Evolutionary conservation across 2,888 invertebrate genomes (phyloP).

Genomic region (Cataglyphis albicans): DNA sequence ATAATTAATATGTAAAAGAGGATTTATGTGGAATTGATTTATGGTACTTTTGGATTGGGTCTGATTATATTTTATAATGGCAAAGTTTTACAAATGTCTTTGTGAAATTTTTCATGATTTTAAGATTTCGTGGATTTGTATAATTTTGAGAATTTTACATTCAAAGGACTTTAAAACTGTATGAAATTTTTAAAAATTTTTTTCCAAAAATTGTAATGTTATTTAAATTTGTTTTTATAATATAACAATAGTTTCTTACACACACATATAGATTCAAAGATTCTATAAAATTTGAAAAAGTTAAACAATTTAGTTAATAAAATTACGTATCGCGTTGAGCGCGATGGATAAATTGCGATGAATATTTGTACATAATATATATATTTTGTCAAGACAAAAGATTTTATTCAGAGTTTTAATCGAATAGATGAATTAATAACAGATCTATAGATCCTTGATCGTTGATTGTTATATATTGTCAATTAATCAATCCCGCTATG

Average conservation of each 20-base stretch:
- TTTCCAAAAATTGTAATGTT: background rate
- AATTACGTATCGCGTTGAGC: slow-evolving; percentile 33
- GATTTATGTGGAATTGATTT: background rate
- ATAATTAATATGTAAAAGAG: background rate
- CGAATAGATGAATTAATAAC: slow-evolving; percentile 13
- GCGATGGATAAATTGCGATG: slow-evolving; percentile 23
- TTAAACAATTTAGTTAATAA: slow-evolving; percentile 21
- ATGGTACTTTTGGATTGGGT: background rate
- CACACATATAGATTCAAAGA: background rate
- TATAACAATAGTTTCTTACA: background rate
- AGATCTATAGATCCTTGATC: slow-evolving; percentile 17
- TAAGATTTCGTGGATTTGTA: background rate
- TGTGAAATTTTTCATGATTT: background rate
- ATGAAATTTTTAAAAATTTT: background rate
- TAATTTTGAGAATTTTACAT: background rate
- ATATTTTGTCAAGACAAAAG: slow-evolving; percentile 57
- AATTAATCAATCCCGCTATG: slow-evolving; percentile 27
- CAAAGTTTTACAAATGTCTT: background rate
- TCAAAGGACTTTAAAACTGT: background rate
- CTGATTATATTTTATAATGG: background rate
- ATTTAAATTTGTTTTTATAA: background rate
- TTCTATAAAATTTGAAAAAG: background rate
- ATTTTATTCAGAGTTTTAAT: slow-evolving; percentile 37
- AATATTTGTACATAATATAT: slow-evolving; percentile 67
- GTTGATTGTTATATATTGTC: slow-evolving; percentile 38